Conservation (phyloP, 2,797 vertebrate genomes). For the Pseudomugil gertrudae region DNA sequence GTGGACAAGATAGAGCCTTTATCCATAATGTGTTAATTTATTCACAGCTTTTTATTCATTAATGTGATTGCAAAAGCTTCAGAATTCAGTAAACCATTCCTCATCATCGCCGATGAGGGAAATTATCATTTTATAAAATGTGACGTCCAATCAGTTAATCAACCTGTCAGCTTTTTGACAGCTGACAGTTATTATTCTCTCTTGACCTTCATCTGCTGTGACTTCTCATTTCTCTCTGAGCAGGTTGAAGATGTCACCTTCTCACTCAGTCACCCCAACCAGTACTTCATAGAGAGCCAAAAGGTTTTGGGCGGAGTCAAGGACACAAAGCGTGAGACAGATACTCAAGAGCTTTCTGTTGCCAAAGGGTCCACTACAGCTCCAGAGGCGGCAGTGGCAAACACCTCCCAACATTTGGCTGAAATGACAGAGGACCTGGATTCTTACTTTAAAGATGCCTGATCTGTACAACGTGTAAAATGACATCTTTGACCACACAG, state of each 20-base stretch:
- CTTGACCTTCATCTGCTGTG: background rate
- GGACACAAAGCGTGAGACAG: slow-evolving; percentile 87
- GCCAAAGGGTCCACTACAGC: slow-evolving; percentile 37
- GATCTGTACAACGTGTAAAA: slow-evolving; percentile 25
- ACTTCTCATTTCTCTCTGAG: background rate
- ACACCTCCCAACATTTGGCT: slow-evolving; percentile 58
- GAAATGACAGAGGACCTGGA: slow-evolving; percentile 86
- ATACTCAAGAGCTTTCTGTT: slow-evolving; percentile 54
- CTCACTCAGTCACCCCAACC: slow-evolving; percentile 96
- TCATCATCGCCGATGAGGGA: background rate
- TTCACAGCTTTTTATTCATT: background rate
- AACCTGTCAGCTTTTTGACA: slow-evolving; percentile 21
- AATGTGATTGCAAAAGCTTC: slow-evolving; percentile 18
- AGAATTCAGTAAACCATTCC: slow-evolving; percentile 16
- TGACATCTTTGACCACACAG: background rate
- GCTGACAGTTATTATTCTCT: slow-evolving; percentile 2
- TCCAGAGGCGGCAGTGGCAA: slow-evolving; percentile 42
- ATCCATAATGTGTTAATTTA: background rate
- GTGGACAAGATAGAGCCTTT: slow-evolving; percentile 8
- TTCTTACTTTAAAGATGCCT: slow-evolving; percentile 84
- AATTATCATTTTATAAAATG: slow-evolving; percentile 13
- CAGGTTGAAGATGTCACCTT: slow-evolving; percentile 91
- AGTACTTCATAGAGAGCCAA: slow-evolving; percentile 96
- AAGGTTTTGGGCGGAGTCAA: slow-evolving; percentile 83
- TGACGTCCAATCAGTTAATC: slow-evolving; percentile 19